Conservation (phyloP, 2,888 invertebrate genomes). For the Stomorhina lunata region DNA sequence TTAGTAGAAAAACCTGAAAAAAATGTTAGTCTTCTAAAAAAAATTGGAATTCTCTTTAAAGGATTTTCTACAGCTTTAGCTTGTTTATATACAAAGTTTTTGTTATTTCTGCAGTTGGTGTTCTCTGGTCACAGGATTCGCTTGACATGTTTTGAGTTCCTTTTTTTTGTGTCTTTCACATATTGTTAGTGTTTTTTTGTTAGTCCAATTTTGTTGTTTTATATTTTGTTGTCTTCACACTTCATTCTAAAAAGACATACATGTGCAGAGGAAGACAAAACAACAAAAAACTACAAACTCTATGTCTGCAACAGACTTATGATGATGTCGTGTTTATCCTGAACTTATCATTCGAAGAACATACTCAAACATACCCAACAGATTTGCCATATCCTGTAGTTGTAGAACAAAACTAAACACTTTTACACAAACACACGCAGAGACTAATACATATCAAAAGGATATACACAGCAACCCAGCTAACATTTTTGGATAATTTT, state of each 20-base stretch:
- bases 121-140: neutral
- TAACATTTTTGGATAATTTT: too few species aligned
- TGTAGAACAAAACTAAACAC: neutral
- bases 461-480: neutral
- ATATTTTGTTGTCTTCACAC: conserved; percentile 23
- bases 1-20: conserved; percentile 2
- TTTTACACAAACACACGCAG: neutral
- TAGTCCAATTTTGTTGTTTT: neutral
- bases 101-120: neutral
- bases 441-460: neutral
- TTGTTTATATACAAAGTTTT: too few species aligned
- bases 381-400: neutral
- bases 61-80: neutral
- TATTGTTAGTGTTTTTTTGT: conserved; percentile 18
- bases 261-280: neutral
- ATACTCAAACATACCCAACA: neutral
- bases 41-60: neutral
- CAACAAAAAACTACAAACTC: neutral
- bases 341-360: neutral
- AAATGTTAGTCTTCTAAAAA: neutral
- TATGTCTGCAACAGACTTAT: conserved; percentile 35
- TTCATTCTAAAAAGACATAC: too few species aligned
- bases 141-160: conserved; percentile 33
- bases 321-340: conserved; percentile 28
- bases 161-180: conserved; percentile 1